Evolutionary conservation across 2,113 vertebrate species (phyloP).

Genomic region (Girardinichthys multiradiatus): DNA sequence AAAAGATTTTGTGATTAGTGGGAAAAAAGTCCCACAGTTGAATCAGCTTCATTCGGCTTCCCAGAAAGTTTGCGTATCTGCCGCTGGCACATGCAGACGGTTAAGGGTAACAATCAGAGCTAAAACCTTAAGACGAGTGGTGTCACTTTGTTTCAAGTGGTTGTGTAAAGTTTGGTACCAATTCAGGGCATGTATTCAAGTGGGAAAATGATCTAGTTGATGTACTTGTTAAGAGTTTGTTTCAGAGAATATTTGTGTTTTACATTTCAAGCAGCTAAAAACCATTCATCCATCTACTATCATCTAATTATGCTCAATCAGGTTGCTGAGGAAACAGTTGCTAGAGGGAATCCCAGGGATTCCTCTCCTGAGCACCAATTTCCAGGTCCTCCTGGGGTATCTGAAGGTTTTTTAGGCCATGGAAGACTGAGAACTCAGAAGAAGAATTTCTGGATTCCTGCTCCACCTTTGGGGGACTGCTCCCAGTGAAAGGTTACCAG

Average conservation of each 20-base stretch:
- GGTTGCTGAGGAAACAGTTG: no score
- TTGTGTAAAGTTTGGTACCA: neutral
- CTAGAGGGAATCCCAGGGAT: no score
- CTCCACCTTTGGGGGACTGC: no score
- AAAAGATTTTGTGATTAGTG: conserved; percentile 2
- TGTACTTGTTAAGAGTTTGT: neutral
- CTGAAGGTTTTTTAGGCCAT: no score
- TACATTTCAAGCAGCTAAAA: neutral
- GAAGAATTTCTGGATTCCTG: no score
- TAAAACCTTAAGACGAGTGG: neutral
- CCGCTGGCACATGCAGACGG: neutral
- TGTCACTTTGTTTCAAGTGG: neutral
- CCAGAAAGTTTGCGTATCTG: conserved; percentile 1
- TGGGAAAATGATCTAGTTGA: neutral
- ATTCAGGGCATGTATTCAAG: neutral
- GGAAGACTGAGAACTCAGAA: no score
- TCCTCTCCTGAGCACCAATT: no score
- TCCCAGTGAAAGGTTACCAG: no score
- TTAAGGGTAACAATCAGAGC: neutral
- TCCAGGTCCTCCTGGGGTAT: no score
- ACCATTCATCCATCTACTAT: neutral
- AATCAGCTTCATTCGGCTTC: conserved; percentile 12
- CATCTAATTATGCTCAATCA: no score
- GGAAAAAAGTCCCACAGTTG: neutral
- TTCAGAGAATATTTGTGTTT: neutral